phyloP scores from a whole-genome alignment of 2,797 vertebrate species.

The Limnodromus scolopaceus region DNA sequence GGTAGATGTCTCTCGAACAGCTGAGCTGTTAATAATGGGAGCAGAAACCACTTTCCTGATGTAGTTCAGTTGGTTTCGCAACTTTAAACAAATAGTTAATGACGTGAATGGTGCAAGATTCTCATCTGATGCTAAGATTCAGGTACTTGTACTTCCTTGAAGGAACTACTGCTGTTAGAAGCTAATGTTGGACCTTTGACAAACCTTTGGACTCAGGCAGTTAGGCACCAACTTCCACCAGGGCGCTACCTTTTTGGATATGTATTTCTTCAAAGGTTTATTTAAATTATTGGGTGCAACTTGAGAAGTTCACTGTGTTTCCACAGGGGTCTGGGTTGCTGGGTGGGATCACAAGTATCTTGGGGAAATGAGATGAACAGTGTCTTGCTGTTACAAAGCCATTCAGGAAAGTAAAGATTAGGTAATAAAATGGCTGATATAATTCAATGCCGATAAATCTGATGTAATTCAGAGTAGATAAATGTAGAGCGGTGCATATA shows the following conservation, averaged over 20 bases:
- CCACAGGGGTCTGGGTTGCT: not conserved
- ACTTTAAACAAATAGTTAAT: not conserved
- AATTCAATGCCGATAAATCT: not conserved
- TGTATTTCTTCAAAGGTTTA: not conserved
- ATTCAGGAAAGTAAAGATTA: not conserved
- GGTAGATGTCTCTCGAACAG: not conserved
- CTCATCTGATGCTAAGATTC: not conserved
- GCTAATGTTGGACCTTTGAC: not conserved
- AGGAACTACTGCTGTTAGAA: not conserved
- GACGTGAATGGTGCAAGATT: not conserved
- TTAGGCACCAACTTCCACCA: not conserved
- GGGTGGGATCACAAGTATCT: not conserved
- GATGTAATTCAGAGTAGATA: not conserved
- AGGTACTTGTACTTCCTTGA: not conserved
- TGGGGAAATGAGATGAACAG: not conserved
- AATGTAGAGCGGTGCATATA: not conserved
- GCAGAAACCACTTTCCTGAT: not conserved
- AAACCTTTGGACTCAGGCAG: not conserved
- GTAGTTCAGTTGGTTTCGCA: not conserved
- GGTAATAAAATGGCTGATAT: not conserved
- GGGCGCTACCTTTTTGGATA: not conserved
- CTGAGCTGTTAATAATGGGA: not conserved
- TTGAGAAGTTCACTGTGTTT: not conserved
- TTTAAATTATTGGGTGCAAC: not conserved
- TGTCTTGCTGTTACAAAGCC: not conserved